These are phyloP conservation scores for Chloroclysta siterata DNA, from an alignment of 2,888 invertebrate genomes.

Conservation along the genomic window DNA sequence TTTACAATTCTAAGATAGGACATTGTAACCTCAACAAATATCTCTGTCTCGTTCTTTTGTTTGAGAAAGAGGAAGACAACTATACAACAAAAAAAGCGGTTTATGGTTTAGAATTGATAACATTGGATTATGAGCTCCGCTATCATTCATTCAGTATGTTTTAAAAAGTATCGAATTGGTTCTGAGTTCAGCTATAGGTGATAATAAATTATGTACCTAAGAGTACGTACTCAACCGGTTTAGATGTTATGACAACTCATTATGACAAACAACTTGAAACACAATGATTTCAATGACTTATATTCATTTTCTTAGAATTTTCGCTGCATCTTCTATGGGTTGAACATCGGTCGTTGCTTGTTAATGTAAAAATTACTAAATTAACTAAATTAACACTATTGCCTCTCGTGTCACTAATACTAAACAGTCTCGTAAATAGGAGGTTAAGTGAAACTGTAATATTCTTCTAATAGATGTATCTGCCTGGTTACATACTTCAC, in stretches of 20 bases:
- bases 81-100: not conserved
- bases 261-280: not conserved
- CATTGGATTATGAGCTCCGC: not conserved
- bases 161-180: not conserved
- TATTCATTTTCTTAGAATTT: too few species aligned
- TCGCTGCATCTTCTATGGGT: too few species aligned
- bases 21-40: not conserved
- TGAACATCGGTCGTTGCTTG: too few species aligned
- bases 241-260: not conserved
- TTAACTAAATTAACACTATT: too few species aligned
- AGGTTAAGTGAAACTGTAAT: too few species aligned
- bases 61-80: not conserved
- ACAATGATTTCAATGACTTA: too few species aligned
- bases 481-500: too few species aligned
- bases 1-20: constrained; percentile 50
- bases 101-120: not conserved
- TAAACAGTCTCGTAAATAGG: too few species aligned
- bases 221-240: not conserved
- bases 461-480: too few species aligned
- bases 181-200: not conserved
- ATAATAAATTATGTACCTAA: too few species aligned
- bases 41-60: not conserved
- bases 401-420: too few species aligned
- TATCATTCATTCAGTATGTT: not conserved
- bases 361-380: too few species aligned